These are phyloP conservation scores for Folsomia candida DNA, from an alignment of 2,888 invertebrate genomes.

Conservation along the genomic window DNA sequence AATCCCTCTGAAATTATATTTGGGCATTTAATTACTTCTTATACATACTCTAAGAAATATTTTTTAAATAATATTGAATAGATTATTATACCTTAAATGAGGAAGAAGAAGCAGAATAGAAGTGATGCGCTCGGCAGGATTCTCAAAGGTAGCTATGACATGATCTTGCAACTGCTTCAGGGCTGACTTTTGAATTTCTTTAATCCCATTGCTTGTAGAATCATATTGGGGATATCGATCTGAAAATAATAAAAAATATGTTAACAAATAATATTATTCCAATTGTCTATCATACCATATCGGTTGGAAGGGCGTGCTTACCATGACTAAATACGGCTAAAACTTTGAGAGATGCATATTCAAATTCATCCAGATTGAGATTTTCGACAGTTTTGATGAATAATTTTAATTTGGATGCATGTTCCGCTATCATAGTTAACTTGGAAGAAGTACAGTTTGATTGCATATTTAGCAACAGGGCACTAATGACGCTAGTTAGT, in stretches of 20 bases:
- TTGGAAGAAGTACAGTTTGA: slow-evolving; percentile 40
- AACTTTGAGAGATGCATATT: slow-evolving; percentile 83
- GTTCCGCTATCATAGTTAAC: slow-evolving; percentile 38
- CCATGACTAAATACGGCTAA: slow-evolving; percentile 80
- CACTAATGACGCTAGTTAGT: slow-evolving; percentile 43
- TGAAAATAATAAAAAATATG: background rate
- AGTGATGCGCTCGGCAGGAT: slow-evolving; percentile 32
- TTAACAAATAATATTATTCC: slow-evolving; percentile 2
- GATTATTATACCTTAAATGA: slow-evolving; percentile 40
- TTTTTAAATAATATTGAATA: background rate
- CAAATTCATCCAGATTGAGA: slow-evolving; percentile 67
- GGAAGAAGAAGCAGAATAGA: slow-evolving; percentile 44
- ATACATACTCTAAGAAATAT: slow-evolving; percentile 2
- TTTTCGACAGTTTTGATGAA: slow-evolving; percentile 40
- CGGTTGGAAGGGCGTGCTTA: slow-evolving; percentile 53
- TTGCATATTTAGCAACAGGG: slow-evolving; percentile 42
- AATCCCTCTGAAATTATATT: slow-evolving; percentile 31
- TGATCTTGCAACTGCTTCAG: slow-evolving; percentile 42
- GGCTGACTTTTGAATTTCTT: slow-evolving; percentile 38
- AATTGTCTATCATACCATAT: background rate
- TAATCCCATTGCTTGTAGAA: slow-evolving; percentile 34
- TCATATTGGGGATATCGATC: slow-evolving; percentile 6
- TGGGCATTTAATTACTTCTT: background rate
- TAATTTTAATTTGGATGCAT: slow-evolving; percentile 40
- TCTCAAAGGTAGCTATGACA: slow-evolving; percentile 33